Conservation (phyloP, 2,113 vertebrate species). For the Tamias sibiricus region DNA sequence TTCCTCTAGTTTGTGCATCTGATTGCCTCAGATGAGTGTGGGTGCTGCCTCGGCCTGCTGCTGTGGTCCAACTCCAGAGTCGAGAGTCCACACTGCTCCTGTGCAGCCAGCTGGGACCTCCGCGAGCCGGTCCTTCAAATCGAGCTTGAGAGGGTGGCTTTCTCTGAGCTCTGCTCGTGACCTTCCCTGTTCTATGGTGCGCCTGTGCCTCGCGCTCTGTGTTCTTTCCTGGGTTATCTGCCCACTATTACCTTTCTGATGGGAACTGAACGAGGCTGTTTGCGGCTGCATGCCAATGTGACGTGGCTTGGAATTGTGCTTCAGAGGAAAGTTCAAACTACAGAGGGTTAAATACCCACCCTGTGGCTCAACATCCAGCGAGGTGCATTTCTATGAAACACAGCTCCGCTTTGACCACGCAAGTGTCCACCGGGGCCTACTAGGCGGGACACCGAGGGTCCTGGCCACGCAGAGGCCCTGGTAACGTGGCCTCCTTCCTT, state of each 20-base stretch:
- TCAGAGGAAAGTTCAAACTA: background rate
- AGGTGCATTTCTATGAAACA: background rate
- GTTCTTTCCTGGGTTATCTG: background rate
- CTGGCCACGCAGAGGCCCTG: fast-evolving
- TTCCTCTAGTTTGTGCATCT: background rate
- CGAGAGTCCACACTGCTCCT: fast-evolving
- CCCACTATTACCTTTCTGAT: background rate
- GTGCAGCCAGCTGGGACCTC: background rate
- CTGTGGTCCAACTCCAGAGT: too few relatives aligned
- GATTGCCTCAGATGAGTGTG: background rate
- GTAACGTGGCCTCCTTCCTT: background rate
- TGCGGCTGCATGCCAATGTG: background rate
- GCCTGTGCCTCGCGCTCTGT: background rate
- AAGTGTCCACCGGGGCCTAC: too few relatives aligned
- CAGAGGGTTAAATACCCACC: background rate
- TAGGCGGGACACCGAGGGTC: background rate
- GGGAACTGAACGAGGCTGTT: background rate
- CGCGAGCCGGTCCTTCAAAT: background rate
- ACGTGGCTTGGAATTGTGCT: background rate
- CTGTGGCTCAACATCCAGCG: background rate
- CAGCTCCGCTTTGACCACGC: background rate
- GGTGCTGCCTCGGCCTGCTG: background rate
- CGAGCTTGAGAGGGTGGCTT: background rate
- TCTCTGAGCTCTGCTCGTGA: fast-evolving
- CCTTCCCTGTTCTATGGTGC: fast-evolving